These are phyloP conservation scores for Aurelia sp. DNA, from an alignment of 30 jellyfish, hydroid and myxozoan genomes.

Conservation along the genomic window DNA sequence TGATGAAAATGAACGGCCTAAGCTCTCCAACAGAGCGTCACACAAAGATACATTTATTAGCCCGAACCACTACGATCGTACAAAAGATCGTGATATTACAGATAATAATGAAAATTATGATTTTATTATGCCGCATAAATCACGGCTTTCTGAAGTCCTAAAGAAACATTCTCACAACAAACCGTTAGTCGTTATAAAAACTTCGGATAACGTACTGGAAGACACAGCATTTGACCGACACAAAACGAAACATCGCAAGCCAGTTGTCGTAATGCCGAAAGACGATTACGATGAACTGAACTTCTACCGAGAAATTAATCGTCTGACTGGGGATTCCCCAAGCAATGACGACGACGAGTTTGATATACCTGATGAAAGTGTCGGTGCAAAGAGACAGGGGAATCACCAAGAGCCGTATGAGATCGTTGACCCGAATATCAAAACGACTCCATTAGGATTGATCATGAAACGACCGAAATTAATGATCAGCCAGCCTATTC, in stretches of 20 bases:
- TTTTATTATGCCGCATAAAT: slow-evolving; percentile 40
- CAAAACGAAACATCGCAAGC: slow-evolving; percentile 20
- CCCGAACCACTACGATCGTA: slow-evolving; percentile 2
- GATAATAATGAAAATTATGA: slow-evolving; percentile 38
- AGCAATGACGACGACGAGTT: slow-evolving; percentile 3
- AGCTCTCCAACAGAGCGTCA: background rate
- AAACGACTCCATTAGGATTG: slow-evolving; percentile 14
- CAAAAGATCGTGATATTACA: background rate
- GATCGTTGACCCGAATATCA: slow-evolving; percentile 24
- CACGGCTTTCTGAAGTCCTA: slow-evolving; percentile 24
- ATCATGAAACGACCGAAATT: slow-evolving; percentile 30
- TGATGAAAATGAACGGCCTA: background rate
- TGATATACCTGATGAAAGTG: background rate
- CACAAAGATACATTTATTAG: background rate
- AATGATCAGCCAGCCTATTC: slow-evolving; percentile 60
- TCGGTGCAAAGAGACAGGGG: background rate
- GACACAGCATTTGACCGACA: slow-evolving; percentile 38
- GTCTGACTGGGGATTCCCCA: slow-evolving; percentile 57
- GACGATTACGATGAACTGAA: slow-evolving; percentile 69
- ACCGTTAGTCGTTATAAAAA: slow-evolving; percentile 41
- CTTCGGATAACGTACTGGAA: slow-evolving; percentile 39
- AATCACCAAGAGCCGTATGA: slow-evolving; percentile 56
- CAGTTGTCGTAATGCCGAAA: slow-evolving; percentile 63
- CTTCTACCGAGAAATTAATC: slow-evolving; percentile 56
- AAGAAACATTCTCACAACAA: slow-evolving; percentile 21